These are phyloP conservation scores for Caenorhabditis japonica DNA, from an alignment of 2,888 invertebrate genomes.

Conservation along the genomic window DNA sequence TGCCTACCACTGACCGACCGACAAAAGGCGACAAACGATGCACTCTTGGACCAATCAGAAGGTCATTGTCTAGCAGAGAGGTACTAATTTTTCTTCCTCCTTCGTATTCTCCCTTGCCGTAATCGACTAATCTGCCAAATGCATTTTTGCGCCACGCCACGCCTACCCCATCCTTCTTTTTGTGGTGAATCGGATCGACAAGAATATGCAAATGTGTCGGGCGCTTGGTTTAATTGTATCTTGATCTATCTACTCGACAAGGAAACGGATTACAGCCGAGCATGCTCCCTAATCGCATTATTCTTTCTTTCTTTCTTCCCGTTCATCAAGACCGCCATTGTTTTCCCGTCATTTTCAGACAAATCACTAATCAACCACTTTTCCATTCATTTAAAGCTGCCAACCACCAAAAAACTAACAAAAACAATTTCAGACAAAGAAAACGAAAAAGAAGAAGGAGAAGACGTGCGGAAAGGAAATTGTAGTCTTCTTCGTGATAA, in stretches of 20 bases:
- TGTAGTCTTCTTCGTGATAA: conserved; percentile 30
- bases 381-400: conserved; percentile 4
- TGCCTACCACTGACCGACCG: too few species aligned
- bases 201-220: conserved; percentile 39
- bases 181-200: conserved; percentile 13
- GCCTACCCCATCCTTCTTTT: conserved; percentile 18
- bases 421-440: conserved; percentile 36
- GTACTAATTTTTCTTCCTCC: too few species aligned
- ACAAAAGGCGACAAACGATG: too few species aligned
- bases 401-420: conserved; percentile 8
- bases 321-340: conserved; percentile 22
- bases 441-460: conserved; percentile 13
- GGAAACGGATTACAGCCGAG: conserved; percentile 9
- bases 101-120: conserved; percentile 3
- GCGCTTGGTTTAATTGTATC: conserved; percentile 26
- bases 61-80: conserved; percentile 22
- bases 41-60: conserved; percentile 34
- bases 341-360: conserved; percentile 17
- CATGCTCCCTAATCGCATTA: background rate
- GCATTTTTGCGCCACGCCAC: conserved; percentile 27
- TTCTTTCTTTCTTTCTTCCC: too few species aligned
- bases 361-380: conserved; percentile 37
- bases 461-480: conserved; percentile 1
- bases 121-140: conserved; percentile 51
- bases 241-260: conserved; percentile 3